Evolutionary conservation across 2,113 vertebrate species (phyloP).

Genomic region (Chinchilla lanigera): DNA sequence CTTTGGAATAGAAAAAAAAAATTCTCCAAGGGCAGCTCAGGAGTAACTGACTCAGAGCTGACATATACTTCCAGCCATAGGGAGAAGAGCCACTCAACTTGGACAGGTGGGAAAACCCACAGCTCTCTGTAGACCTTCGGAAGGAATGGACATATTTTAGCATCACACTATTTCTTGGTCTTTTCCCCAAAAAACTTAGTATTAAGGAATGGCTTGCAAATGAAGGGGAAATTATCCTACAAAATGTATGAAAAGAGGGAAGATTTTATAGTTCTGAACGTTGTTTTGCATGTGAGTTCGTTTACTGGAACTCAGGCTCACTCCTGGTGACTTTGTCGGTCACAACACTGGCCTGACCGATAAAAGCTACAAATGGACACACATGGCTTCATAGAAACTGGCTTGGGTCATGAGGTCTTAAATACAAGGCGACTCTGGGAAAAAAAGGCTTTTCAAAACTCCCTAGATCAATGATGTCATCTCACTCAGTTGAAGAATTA

Average conservation of each 20-base stretch:
- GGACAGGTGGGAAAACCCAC: neutral
- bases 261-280: neutral
- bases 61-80: accelerated
- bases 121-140: neutral
- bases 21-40: neutral
- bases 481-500: neutral
- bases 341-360: neutral
- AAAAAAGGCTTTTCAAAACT: neutral
- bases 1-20: constrained; percentile 46
- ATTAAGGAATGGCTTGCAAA: neutral
- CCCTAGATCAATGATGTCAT: neutral
- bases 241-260: neutral
- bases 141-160: neutral
- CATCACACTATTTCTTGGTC: neutral
- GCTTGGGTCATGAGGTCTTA: neutral
- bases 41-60: neutral
- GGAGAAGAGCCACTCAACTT: neutral
- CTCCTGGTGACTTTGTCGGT: neutral
- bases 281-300: neutral
- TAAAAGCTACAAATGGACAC: neutral
- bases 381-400: neutral
- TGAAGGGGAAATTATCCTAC: neutral
- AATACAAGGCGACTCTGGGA: neutral
- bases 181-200: neutral
- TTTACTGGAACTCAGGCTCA: neutral